Percentiles rank a stretch among this genome's conserved stretches.
These are phyloP conservation scores for Poeciliopsis turneri DNA, from an alignment of 2,797 vertebrate species.

Conservation along the genomic window DNA sequence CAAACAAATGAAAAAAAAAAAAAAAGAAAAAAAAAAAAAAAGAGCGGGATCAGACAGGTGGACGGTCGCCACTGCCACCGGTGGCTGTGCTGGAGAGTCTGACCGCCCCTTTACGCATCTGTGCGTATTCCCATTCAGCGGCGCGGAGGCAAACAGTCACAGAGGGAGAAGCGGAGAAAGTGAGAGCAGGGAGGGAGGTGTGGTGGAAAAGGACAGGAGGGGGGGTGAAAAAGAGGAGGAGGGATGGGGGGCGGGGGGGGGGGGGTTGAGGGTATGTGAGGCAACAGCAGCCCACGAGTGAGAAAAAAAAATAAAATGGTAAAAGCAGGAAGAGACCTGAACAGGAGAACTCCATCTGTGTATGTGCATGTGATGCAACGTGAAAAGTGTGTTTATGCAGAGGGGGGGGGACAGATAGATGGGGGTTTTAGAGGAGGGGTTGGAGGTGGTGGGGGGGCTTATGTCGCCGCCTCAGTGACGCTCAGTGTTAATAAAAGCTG, in stretches of 20 bases:
- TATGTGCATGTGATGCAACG: conserved; percentile 35
- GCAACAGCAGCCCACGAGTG: conserved; percentile 71
- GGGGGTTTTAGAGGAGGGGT: not conserved
- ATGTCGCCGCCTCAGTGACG: conserved; percentile 70
- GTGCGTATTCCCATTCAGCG: conserved; percentile 80
- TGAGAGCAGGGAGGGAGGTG: conserved; percentile 42
- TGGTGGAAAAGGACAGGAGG: conserved; percentile 53
- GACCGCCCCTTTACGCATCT: conserved; percentile 77
- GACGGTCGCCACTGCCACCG: conserved; percentile 50
- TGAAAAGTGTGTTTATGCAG: conserved; percentile 33
- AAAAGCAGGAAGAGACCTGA: conserved; percentile 80
- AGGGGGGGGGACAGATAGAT: conserved; percentile 46
- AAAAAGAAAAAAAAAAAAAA: not conserved
- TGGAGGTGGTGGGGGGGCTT: conserved; percentile 60
- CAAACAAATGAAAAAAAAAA: no score
- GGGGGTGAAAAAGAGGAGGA: conserved; percentile 26
- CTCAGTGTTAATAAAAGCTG: conserved; percentile 80
- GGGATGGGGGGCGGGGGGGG: conserved; percentile 41
- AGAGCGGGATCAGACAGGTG: conserved; percentile 27
- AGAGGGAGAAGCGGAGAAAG: conserved; percentile 44
- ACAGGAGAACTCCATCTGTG: conserved; percentile 75
- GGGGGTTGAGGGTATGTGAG: conserved; percentile 36
- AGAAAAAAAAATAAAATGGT: conserved; percentile 52
- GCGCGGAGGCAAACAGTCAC: conserved; percentile 55
- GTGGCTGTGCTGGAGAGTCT: conserved; percentile 71